These are phyloP conservation scores for Eidolon dupreanum DNA, from an alignment of 2,797 vertebrate species.

Conservation along the genomic window DNA sequence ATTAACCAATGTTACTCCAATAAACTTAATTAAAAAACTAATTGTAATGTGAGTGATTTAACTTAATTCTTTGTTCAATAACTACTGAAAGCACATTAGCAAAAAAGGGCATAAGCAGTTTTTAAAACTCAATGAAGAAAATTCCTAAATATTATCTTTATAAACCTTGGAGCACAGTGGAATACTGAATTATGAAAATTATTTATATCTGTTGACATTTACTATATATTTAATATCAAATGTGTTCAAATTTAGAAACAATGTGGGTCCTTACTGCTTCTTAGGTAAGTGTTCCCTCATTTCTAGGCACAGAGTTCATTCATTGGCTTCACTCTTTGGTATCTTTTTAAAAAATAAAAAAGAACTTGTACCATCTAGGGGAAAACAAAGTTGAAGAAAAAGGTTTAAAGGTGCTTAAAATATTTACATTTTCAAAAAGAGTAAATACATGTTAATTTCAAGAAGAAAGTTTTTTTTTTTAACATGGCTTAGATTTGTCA, in stretches of 20 bases:
- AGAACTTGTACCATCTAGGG: slow-evolving; percentile 1
- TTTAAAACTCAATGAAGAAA: not conserved
- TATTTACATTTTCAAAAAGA: not conserved
- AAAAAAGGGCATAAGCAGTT: not conserved
- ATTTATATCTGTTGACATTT: not conserved
- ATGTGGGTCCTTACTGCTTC: not conserved
- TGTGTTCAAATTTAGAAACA: slow-evolving; percentile 22
- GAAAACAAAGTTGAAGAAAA: slow-evolving; percentile 31
- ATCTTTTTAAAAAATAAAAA: slow-evolving; percentile 34
- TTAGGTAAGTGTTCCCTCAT: slow-evolving; percentile 22
- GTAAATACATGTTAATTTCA: not conserved
- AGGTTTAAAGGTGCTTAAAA: not conserved
- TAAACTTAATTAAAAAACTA: too few relatives aligned
- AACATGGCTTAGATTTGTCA: not conserved
- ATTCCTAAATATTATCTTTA: not conserved
- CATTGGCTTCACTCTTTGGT: slow-evolving; percentile 1
- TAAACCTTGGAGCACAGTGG: not conserved
- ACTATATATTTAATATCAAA: slow-evolving; percentile 16
- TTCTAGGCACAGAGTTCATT: slow-evolving; percentile 31
- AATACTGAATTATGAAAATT: slow-evolving; percentile 12
- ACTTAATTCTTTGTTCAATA: not conserved
- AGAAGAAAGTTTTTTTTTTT: not conserved
- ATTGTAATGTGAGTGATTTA: not conserved
- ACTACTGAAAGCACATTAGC: not conserved
- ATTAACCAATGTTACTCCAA: too few relatives aligned